A percentile compares a stretch with the other conserved stretches of the same genome.
These are phyloP conservation scores for Megalurothrips usitatus DNA, from an alignment of 2,888 invertebrate genomes.

Conservation along the genomic window DNA sequence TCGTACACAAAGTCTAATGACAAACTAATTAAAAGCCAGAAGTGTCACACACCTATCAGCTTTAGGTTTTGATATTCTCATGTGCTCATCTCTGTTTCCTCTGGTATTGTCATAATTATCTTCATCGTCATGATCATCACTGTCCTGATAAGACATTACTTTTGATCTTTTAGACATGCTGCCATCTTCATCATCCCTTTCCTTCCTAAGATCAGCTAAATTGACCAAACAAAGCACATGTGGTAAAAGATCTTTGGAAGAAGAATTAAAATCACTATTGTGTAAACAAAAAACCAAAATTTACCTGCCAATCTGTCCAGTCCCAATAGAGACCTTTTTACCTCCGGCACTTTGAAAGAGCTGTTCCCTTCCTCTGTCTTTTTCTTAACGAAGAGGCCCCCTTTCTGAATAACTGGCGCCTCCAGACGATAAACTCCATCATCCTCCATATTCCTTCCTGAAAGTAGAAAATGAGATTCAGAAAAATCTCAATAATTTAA, in stretches of 20 bases:
- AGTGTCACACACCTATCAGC: conserved; percentile 41
- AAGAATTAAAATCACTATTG: not conserved
- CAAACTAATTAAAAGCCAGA: conserved; percentile 34
- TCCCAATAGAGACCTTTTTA: conserved; percentile 66
- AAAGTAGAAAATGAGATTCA: not conserved
- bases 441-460: conserved; percentile 38
- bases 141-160: conserved; percentile 58
- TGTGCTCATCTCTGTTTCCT: conserved; percentile 31
- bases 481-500: too few species aligned
- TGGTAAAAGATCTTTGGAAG: not conserved
- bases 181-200: conserved; percentile 41
- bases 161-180: conserved; percentile 41
- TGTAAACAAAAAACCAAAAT: conserved; percentile 12
- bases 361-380: conserved; percentile 49
- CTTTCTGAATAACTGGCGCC: conserved; percentile 59
- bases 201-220: conserved; percentile 43
- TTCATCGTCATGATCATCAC: conserved; percentile 48
- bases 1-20: too few species aligned
- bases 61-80: conserved; percentile 32
- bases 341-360: conserved; percentile 65
- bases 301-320: conserved; percentile 74
- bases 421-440: conserved; percentile 67
- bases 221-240: too few species aligned
- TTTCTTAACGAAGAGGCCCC: conserved; percentile 69
- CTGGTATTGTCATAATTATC: conserved; percentile 42